phyloP scores from a whole-genome alignment of 2,888 invertebrate species.

The Cosmorhoe ocellata region DNA sequence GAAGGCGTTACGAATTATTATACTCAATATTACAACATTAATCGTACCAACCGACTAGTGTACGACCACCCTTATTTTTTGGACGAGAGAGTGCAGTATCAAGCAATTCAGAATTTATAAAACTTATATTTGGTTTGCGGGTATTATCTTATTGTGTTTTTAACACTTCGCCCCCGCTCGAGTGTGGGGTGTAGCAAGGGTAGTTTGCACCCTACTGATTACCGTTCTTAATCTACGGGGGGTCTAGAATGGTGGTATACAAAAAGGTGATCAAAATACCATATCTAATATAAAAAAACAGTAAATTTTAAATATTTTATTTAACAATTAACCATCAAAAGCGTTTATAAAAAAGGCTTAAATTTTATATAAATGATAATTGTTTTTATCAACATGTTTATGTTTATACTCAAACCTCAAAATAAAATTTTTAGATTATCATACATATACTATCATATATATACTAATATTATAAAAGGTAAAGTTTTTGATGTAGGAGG shows the following conservation, averaged over 20 bases:
- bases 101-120: slow-evolving; percentile 15
- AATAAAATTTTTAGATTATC: no score
- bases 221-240: slow-evolving; percentile 77
- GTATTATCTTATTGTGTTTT: slow-evolving; percentile 79
- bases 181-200: slow-evolving; percentile 59
- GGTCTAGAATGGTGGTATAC: slow-evolving; percentile 56
- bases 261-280: slow-evolving; percentile 20
- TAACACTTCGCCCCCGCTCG: slow-evolving; percentile 73
- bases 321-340: no score
- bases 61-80: slow-evolving; percentile 23
- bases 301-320: no score
- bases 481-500: no score
- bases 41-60: slow-evolving; percentile 18
- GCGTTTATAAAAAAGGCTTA: no score
- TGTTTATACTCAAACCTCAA: no score
- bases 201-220: slow-evolving; percentile 79
- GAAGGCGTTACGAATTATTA: slow-evolving; percentile 79
- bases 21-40: slow-evolving; percentile 41
- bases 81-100: slow-evolving; percentile 36
- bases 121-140: slow-evolving; percentile 30
- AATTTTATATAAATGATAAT: no score
- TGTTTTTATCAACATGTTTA: no score
- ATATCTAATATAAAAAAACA: no score
- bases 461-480: no score
- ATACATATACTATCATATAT: no score